A percentile compares a stretch with the other conserved stretches of the same genome.
Conservation (phyloP, 2,888 invertebrate genomes). For the Malachius bipustulatus region DNA sequence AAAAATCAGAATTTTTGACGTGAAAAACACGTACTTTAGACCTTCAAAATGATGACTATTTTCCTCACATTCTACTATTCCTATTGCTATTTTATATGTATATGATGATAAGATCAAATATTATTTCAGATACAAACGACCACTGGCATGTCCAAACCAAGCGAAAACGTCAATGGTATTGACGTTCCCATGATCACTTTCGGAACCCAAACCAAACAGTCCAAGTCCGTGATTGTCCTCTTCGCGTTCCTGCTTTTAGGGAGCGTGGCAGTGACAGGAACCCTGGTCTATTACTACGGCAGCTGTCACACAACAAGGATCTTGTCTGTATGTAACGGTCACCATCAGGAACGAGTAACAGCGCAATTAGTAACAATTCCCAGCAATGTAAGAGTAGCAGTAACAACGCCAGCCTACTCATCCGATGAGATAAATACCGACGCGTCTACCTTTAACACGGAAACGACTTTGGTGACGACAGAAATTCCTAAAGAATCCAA, state of each 20-base stretch:
- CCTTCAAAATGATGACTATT: too few relatives aligned
- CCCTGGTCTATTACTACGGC: conserved; percentile 65
- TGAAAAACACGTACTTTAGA: too few relatives aligned
- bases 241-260: conserved; percentile 51
- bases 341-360: not conserved
- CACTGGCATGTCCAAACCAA: not conserved
- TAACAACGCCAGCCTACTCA: not conserved
- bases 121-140: too few relatives aligned
- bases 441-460: not conserved
- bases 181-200: conserved; percentile 42
- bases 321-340: conserved; percentile 35
- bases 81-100: too few relatives aligned
- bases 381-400: not conserved
- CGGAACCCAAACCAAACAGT: conserved; percentile 50
- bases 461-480: not conserved
- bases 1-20: too few relatives aligned
- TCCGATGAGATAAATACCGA: not conserved
- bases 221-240: conserved; percentile 50
- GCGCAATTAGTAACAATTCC: not conserved
- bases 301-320: conserved; percentile 46
- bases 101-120: too few relatives aligned
- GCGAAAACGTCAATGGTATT: not conserved
- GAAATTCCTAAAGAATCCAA: conserved; percentile 6
- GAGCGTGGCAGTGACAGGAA: conserved; percentile 56
- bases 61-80: too few relatives aligned